Evolutionary conservation across 1,140 invertebrate species (phyloP).

Genomic region (Platyura marginata): DNA sequence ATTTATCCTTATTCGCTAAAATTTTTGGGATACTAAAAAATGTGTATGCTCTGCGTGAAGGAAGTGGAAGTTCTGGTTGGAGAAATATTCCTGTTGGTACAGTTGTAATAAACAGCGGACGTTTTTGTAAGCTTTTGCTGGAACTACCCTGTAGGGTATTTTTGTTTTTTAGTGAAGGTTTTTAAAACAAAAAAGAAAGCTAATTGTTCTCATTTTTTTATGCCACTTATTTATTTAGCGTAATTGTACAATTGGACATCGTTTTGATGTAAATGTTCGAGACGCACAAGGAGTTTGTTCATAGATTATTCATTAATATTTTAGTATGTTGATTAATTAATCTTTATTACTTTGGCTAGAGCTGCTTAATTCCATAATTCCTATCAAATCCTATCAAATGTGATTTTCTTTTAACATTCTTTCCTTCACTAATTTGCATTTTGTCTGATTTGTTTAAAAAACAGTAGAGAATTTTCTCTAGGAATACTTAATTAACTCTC

Average conservation of each 20-base stretch:
- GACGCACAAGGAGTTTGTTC: background rate
- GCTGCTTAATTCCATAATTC: too few relatives aligned
- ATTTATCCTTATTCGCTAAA: background rate
- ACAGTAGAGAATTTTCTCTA: too few relatives aligned
- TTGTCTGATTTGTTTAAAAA: too few relatives aligned
- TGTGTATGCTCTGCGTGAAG: slow-evolving; percentile 13
- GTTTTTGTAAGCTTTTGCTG: slow-evolving; percentile 11
- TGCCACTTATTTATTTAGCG: too few relatives aligned
- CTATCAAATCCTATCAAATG: too few relatives aligned
- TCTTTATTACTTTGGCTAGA: too few relatives aligned
- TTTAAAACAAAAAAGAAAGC: background rate
- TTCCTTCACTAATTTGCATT: too few relatives aligned
- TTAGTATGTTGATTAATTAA: background rate
- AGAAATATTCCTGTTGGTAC: slow-evolving; percentile 60
- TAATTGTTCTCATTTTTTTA: too few relatives aligned
- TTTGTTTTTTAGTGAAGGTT: background rate
- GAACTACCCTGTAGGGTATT: background rate
- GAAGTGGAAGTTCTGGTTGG: slow-evolving; percentile 46
- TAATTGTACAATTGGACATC: too few relatives aligned
- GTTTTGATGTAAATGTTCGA: background rate
- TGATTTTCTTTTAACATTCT: too few relatives aligned
- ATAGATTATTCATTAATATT: background rate
- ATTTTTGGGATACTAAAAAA: slow-evolving; percentile 2
- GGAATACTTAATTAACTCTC: too few relatives aligned
- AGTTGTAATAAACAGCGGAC: slow-evolving; percentile 52